Percentiles rank a stretch among this genome's conserved stretches.
These are phyloP conservation scores for Cnemophilus loriae DNA, from an alignment of 2,113 vertebrate genomes.

Conservation along the genomic window DNA sequence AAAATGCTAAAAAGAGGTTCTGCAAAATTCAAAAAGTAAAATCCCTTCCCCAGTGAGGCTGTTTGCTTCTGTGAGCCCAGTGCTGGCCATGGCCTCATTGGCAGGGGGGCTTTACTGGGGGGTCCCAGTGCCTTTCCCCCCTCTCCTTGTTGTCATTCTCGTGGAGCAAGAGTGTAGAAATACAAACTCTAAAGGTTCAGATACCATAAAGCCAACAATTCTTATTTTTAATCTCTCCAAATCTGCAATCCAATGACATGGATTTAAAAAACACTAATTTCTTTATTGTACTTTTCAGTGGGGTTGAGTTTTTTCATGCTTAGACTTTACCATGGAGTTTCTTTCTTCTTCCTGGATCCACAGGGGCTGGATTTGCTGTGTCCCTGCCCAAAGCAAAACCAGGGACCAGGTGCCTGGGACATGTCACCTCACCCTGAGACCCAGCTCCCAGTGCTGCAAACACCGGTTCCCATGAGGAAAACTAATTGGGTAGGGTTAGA, in stretches of 20 bases:
- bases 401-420: background rate
- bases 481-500: accelerated
- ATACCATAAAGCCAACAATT: background rate
- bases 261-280: background rate
- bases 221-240: background rate
- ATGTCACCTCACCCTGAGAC: background rate
- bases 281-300: background rate
- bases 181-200: background rate
- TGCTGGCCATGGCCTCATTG: background rate
- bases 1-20: constrained; percentile 39
- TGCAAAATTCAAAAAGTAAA: constrained; percentile 28
- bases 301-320: background rate
- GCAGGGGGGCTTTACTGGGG: background rate
- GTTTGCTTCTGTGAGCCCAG: background rate
- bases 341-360: background rate
- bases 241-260: background rate
- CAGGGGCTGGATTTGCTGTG: background rate
- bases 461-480: background rate
- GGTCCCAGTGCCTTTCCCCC: background rate
- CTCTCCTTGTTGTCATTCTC: background rate
- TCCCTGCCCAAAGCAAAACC: background rate
- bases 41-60: background rate
- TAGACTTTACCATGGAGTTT: background rate
- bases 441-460: background rate
- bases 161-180: background rate